Conservation (phyloP, 2,888 invertebrate species). For the Napeogenes sylphis region DNA sequence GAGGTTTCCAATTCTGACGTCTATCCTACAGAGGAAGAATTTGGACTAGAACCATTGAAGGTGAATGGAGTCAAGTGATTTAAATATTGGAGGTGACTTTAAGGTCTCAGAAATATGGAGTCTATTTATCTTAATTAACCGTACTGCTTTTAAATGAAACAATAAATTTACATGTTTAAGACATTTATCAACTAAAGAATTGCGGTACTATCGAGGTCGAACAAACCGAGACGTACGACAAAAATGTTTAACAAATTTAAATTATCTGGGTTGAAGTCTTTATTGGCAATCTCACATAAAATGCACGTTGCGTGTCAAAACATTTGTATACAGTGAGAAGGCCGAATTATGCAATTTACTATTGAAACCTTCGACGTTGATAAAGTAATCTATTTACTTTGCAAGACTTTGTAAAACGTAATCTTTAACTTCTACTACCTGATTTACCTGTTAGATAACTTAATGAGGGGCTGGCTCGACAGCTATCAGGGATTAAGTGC, state of each 20-base stretch:
- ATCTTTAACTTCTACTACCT: slow-evolving; percentile 9
- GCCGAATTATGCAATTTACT: slow-evolving; percentile 29
- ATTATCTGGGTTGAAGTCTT: slow-evolving; percentile 26
- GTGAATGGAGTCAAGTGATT: slow-evolving; percentile 20
- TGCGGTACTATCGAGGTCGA: slow-evolving; percentile 44
- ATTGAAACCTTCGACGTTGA: slow-evolving; percentile 25
- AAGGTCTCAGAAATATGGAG: slow-evolving; percentile 2
- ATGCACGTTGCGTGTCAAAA: slow-evolving; percentile 31
- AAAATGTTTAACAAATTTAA: slow-evolving; percentile 14
- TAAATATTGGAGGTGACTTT: slow-evolving; percentile 9
- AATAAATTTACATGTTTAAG: not conserved
- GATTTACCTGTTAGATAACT: slow-evolving; percentile 16
- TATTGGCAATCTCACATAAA: slow-evolving; percentile 30
- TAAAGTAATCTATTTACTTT: slow-evolving; percentile 22
- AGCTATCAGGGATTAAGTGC: slow-evolving; percentile 26
- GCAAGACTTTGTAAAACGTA: slow-evolving; percentile 7
- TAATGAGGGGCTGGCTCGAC: slow-evolving; percentile 10
- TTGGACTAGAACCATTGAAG: slow-evolving; percentile 33
- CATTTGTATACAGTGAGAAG: slow-evolving; percentile 22
- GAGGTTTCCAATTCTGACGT: slow-evolving; percentile 76
- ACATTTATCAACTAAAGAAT: slow-evolving; percentile 30
- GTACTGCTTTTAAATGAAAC: not conserved
- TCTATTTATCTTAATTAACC: not conserved
- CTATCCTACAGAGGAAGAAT: slow-evolving; percentile 38
- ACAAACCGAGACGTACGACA: slow-evolving; percentile 21